These are phyloP conservation scores for Ephialtes manifestator DNA, from an alignment of 2,888 invertebrate genomes.

Conservation along the genomic window DNA sequence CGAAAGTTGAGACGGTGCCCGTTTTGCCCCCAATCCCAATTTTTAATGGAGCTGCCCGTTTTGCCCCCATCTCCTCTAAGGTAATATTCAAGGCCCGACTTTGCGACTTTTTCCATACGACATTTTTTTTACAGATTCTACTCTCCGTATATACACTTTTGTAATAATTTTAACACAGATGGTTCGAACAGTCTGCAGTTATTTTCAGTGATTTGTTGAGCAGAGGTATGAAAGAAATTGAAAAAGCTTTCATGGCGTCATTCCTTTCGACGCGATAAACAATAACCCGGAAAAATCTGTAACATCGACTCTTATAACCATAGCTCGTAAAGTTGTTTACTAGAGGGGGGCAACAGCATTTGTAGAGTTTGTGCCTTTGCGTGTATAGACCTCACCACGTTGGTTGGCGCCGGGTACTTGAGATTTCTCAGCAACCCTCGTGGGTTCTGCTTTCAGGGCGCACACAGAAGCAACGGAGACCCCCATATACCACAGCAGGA, in stretches of 20 bases:
- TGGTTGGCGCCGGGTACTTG: slow-evolving; percentile 24
- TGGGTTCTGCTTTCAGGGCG: slow-evolving; percentile 9
- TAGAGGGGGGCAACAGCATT: background rate
- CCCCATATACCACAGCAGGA: slow-evolving; percentile 32
- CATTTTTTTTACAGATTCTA: too few species aligned
- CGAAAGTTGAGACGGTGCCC: too few species aligned
- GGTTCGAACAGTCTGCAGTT: background rate
- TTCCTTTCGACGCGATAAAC: slow-evolving; percentile 1
- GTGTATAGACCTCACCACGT: slow-evolving; percentile 1
- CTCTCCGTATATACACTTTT: too few species aligned
- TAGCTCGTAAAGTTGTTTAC: slow-evolving; percentile 12
- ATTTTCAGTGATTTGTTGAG: background rate
- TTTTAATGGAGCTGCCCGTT: too few species aligned
- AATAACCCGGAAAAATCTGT: slow-evolving; percentile 1
- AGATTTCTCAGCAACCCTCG: slow-evolving; percentile 33
- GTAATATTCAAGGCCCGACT: too few species aligned
- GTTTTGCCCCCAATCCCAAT: too few species aligned
- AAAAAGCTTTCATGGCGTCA: background rate
- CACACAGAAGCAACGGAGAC: background rate
- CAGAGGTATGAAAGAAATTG: background rate
- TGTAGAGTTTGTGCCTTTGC: background rate
- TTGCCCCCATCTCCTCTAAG: too few species aligned
- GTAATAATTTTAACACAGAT: too few species aligned
- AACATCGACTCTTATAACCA: slow-evolving; percentile 7
- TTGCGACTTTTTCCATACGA: too few species aligned